Evolutionary conservation across 1,140 invertebrate genomes (phyloP).

Genomic region (Chelonus insularis): DNA sequence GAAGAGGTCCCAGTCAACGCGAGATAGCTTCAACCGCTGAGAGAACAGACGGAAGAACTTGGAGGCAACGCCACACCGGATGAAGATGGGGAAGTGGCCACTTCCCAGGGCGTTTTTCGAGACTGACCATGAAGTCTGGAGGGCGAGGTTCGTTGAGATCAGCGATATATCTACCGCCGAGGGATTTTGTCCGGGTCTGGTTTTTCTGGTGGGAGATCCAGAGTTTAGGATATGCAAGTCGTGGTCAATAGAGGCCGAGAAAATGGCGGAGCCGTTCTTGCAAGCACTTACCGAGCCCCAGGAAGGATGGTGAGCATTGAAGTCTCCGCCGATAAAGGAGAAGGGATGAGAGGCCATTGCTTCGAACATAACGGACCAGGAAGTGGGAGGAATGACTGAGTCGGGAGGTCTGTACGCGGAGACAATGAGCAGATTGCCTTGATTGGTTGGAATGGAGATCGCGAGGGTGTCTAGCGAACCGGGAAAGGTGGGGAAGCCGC

Average conservation of each 20-base stretch:
- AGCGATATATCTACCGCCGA: not conserved
- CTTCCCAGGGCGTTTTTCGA: too few relatives aligned
- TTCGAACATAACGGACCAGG: constrained; percentile 4
- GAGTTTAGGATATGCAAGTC: constrained; percentile 19
- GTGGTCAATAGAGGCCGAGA: not conserved
- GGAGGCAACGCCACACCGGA: too few relatives aligned
- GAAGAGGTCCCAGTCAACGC: too few relatives aligned
- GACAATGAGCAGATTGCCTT: not conserved
- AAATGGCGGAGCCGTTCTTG: not conserved
- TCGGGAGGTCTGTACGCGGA: constrained; percentile 5
- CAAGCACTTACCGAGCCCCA: constrained; percentile 14
- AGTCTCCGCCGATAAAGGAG: constrained; percentile 18
- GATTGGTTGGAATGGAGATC: not conserved
- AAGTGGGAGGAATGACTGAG: not conserved
- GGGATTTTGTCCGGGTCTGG: not conserved
- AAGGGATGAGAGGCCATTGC: not conserved
- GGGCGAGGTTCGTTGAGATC: too few relatives aligned
- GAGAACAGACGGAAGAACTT: too few relatives aligned
- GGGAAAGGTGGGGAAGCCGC: not conserved
- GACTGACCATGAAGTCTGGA: too few relatives aligned
- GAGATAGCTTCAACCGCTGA: too few relatives aligned
- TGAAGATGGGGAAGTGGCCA: too few relatives aligned
- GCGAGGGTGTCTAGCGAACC: constrained; percentile 6
- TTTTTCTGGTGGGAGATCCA: constrained; percentile 10
- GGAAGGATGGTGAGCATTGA: constrained; percentile 23